Percentiles rank a stretch among this genome's conserved stretches.
Conservation (phyloP, 2,113 vertebrate species). For the Phasianus colchicus region DNA sequence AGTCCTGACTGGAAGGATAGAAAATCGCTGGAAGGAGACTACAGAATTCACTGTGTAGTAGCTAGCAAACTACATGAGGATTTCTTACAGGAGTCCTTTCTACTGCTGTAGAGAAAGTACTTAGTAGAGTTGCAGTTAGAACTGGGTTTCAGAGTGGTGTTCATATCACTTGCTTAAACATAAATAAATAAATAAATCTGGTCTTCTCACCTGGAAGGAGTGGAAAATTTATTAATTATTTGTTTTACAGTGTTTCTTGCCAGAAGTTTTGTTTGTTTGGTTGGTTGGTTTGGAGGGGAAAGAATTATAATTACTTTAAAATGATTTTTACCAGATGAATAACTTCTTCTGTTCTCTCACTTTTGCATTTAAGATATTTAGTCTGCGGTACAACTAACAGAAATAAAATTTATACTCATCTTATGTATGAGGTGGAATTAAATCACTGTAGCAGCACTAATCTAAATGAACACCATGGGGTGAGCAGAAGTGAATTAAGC, state of each 20-base stretch:
- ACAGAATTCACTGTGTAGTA: not conserved
- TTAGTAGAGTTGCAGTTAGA: not conserved
- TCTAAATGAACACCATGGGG: slow-evolving; percentile 54
- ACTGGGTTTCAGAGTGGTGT: not conserved
- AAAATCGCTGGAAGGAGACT: not conserved
- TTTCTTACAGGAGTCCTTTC: not conserved
- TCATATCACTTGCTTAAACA: not conserved
- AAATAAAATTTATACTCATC: slow-evolving; percentile 70
- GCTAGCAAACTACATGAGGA: not conserved
- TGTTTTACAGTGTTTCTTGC: not conserved
- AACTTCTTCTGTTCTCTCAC: slow-evolving; percentile 67
- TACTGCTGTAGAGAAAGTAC: not conserved
- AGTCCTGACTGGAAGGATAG: not conserved
- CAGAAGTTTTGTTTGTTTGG: not conserved
- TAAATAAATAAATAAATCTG: not conserved
- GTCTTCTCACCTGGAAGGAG: not conserved
- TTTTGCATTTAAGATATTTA: slow-evolving; percentile 81
- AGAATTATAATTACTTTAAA: not conserved
- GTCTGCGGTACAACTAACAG: slow-evolving; percentile 71
- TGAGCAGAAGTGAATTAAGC: slow-evolving; percentile 44
- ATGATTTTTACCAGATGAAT: slow-evolving; percentile 60
- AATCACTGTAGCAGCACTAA: slow-evolving; percentile 72
- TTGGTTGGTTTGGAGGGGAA: not conserved
- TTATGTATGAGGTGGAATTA: slow-evolving; percentile 69
- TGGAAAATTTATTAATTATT: not conserved